Base-by-base conservation (phyloP, 2,888 invertebrate species). In the Leucophenga montana region DNA sequence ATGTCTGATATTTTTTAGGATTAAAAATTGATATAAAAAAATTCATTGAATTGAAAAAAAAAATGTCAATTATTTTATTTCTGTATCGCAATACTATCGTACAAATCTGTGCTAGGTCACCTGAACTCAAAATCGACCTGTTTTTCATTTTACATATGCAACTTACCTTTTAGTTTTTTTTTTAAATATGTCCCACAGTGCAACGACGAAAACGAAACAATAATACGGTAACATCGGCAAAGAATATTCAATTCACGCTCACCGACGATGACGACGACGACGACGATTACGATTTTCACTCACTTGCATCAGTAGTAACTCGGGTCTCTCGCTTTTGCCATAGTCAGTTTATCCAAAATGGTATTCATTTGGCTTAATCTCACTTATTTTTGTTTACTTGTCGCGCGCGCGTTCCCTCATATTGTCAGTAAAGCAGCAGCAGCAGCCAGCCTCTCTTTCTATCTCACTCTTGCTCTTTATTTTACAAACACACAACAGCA, bases 311-410 rank as follows among this genome's bases (percentile, higher is more conserved):
- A 82, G 81, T 77, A 80, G 79, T 27, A 82, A 79, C 81, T 79
- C 39, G 39, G 39, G 62, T 68, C 67, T 59, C 71, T 69, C 73
- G 50, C 65, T 67, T 70, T 67, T 67, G 56, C 66, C 61, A 8
- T 50, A 50, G 82, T 83, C 81, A 82, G 83, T 81, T 83, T 83
- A 82, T 80, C 81, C 81, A 82, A 82, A 82, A 83, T 83, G 82
- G 79, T 83, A 82, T 82, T 82, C 81, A 82, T 82, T 82, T 82
- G 81, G 82, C 81, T 82, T 82, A 82, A 82, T 82, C 81, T 82
- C 81, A 82, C 83, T 67, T 48, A 56, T 66, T 68, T 59, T 66
- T 67, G 70, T 66, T 59, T 69, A 70, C 68, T 73, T 70, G 68
- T 72, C 71, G 73, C 70, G 73, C 76, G 78, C 72, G 62, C 78